Evolutionary conservation across 2,888 invertebrate genomes (phyloP), one percentile per base, ranked within the genome.

Genomic region (Dioctria rufipes): DNA sequence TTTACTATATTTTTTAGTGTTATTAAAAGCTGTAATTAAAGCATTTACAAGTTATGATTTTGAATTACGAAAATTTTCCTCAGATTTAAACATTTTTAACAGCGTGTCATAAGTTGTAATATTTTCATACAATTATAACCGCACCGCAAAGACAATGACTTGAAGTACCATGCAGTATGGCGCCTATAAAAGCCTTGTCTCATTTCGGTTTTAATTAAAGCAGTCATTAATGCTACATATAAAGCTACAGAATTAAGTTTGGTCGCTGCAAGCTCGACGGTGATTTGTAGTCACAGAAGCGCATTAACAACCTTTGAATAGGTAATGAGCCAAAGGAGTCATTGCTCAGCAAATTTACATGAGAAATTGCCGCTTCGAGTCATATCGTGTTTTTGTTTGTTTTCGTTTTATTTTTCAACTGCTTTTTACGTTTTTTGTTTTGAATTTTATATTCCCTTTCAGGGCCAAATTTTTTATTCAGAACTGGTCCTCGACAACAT

Each of bases 241-340:
- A 77, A 61, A 77, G 77, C 77, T 49, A 77, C 77, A 77, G 63
- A 77, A 63, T 77, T 63, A 77, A 63, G 77, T 63, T 77, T 63
- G 5, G 43, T 37, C 46, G 46, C 77, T 77, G 77, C 63, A 63
- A 63, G n/a, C 77, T 61, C 77, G 9, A 11, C 39, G 63, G 63
- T 77, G 77, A 77, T 77, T 77, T 77, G 77, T 77, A 77, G 63
- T 77, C 77, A 39, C 49, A 77, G 63, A 49, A 77, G 77, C 63
- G 77, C 77, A 77, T 77, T 77, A 77, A 77, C 77, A 77, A 63
- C 77, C 63, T 77, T 77, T 63, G 77, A 77, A 77, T 77, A 63
- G 77, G 77, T 77, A 77, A 77, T 77, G 77, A 77, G 63, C 77
- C 77, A 77, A 77, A 77, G 63, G 77, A 77, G 77, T 77, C 63